These are phyloP conservation scores for Anaspis maculata DNA, from an alignment of 2,888 invertebrate species.

Conservation along the genomic window DNA sequence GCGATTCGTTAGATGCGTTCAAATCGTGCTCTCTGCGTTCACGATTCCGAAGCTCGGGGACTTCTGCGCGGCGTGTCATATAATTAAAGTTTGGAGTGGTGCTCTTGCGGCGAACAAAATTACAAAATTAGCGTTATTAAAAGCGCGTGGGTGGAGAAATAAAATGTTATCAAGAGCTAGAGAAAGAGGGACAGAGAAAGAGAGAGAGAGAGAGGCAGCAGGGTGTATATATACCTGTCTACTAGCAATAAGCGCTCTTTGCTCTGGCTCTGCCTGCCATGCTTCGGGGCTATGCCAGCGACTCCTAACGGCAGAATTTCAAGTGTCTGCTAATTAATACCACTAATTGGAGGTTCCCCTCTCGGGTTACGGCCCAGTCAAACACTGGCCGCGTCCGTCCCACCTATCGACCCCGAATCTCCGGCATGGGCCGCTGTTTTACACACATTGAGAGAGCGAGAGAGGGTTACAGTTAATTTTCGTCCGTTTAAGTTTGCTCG, in stretches of 20 bases:
- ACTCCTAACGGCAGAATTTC: slow-evolving; percentile 34
- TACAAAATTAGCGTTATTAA: slow-evolving; percentile 24
- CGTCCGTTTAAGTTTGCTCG: slow-evolving; percentile 20
- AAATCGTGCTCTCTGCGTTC: too few relatives aligned
- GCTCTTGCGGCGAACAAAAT: too few relatives aligned
- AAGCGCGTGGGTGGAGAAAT: slow-evolving; percentile 23
- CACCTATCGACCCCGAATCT: too few relatives aligned
- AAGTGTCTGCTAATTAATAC: slow-evolving; percentile 42
- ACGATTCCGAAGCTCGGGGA: too few relatives aligned
- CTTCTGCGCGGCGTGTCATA: too few relatives aligned
- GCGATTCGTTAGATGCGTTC: too few relatives aligned
- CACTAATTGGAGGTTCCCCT: slow-evolving; percentile 41
- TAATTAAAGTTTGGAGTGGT: too few relatives aligned
- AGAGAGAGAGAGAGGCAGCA: too few relatives aligned
- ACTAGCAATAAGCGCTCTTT: slow-evolving; percentile 4
- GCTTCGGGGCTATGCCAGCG: slow-evolving; percentile 20
- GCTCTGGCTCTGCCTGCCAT: neutral
- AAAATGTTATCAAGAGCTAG: slow-evolving; percentile 25
- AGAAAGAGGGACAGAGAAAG: too few relatives aligned
- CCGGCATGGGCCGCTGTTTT: slow-evolving; percentile 16
- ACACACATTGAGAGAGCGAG: slow-evolving; percentile 23
- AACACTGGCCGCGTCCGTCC: too few relatives aligned
- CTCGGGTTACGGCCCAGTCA: slow-evolving; percentile 21
- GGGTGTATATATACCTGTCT: slow-evolving; percentile 14
- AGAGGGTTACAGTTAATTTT: slow-evolving; percentile 25